These are phyloP conservation scores for Ophiodon elongatus DNA, from an alignment of 2,113 vertebrate species.

Conservation along the genomic window DNA sequence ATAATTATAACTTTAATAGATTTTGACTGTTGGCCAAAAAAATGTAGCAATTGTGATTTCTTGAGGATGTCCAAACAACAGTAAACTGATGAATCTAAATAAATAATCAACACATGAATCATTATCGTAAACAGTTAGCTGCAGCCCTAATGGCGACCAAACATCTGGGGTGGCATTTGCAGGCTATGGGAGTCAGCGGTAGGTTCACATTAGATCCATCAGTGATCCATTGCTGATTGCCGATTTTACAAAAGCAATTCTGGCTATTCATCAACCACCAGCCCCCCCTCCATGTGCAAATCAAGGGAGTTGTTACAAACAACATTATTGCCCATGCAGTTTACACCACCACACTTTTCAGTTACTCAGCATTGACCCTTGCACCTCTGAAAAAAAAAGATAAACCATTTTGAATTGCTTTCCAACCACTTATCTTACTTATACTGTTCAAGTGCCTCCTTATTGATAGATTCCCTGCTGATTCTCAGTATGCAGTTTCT, in stretches of 20 bases:
- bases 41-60: background rate
- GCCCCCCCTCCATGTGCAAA: background rate
- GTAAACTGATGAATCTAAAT: background rate
- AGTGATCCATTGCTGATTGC: background rate
- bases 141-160: background rate
- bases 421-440: conserved; percentile 9
- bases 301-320: conserved; percentile 24
- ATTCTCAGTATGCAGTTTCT: background rate
- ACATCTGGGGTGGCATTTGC: background rate
- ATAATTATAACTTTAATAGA: background rate
- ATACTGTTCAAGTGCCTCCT: background rate
- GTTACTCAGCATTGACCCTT: conserved; percentile 29
- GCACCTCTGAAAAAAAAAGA: conserved; percentile 29
- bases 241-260: background rate
- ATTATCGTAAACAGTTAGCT: background rate
- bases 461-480: conserved; percentile 12
- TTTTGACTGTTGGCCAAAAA: background rate
- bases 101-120: background rate
- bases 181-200: background rate
- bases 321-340: conserved; percentile 27
- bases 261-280: conserved; percentile 5
- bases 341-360: background rate
- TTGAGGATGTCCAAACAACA: background rate
- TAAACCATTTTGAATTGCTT: conserved; percentile 19
- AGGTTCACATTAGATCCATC: conserved; percentile 16